Base-by-base conservation (phyloP, 2,888 invertebrate genomes). In the Enchytraeus crypticus region DNA sequence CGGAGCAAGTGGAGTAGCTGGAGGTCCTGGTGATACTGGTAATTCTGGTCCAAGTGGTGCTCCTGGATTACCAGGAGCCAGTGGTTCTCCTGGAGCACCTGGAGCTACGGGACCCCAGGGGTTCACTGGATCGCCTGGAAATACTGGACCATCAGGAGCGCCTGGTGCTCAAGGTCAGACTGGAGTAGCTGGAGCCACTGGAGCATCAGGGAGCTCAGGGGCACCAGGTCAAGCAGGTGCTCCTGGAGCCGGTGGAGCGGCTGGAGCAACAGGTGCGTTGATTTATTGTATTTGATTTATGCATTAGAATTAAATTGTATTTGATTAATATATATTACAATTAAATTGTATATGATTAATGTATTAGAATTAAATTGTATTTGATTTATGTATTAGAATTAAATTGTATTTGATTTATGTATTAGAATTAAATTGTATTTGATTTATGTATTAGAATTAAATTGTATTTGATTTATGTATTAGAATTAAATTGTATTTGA, bases 101-200 rank as follows among this genome's bases (percentile, higher is more conserved):
- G 60, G 60, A 11, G 49, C 33, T 23, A 56, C 54, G 5, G 60
- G n/a, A n/a, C n/a, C 29, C 18, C n/a, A 23, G n/a, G 60, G 60
- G 5, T 18, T 27, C 2, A 49, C 18, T 26, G 60, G 60, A 32
- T 3, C 8, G 5, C 43, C 30, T 23, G 60, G 60, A 29, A 23
- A n/a, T 32, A 11, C 47, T 1, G 60, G 60, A 27, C n/a, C n/a
- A 0, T 14, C 26, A 14, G 60, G 60, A 18, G 27, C 33, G 29
- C 8, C 34, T 1, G 60, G 60, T 23, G 33, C 30, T 26, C 55
- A 55, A 4, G 60, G 60, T 23, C 27, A 27, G 34, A 2, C 11
- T 23, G 55, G 55, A 33, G n/a, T 21, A 8, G 11, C 43, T 5
- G 55, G 55, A 55, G 55, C 55, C 5, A 47, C 55, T 8, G 55